Evolutionary conservation across 2,888 invertebrate species (phyloP).

Genomic region (Dynastes hyllus): DNA sequence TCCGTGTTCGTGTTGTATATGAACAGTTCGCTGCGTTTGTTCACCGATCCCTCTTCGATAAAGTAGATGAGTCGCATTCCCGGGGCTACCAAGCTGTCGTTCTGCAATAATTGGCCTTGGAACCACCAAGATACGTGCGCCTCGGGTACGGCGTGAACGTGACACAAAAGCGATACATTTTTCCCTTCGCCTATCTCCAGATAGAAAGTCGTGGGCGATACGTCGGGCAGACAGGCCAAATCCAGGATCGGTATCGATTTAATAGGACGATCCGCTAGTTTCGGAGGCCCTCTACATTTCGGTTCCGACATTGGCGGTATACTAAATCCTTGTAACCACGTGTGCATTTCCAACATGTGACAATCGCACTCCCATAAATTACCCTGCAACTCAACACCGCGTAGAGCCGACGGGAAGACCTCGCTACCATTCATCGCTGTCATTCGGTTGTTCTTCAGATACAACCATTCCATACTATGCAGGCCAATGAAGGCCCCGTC

Average conservation of each 20-base stretch:
- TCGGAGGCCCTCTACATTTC: conserved; percentile 81
- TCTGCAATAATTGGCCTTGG: conserved; percentile 85
- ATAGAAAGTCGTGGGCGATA: conserved; percentile 83
- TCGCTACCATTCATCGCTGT: conserved; percentile 81
- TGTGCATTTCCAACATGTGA: conserved; percentile 82
- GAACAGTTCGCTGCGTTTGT: conserved; percentile 85
- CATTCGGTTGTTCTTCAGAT: conserved; percentile 87
- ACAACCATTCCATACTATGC: conserved; percentile 87
- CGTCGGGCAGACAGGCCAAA: conserved; percentile 87
- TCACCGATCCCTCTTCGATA: conserved; percentile 81
- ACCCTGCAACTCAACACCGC: conserved; percentile 87
- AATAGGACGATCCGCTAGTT: conserved; percentile 80
- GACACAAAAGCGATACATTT: conserved; percentile 87
- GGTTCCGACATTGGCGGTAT: conserved; percentile 87
- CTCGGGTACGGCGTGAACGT: conserved; percentile 87
- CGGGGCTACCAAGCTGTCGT: conserved; percentile 80
- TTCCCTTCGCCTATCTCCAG: conserved; percentile 86
- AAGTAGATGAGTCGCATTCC: conserved; percentile 82
- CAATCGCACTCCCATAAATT: conserved; percentile 95
- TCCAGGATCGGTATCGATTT: conserved; percentile 80
- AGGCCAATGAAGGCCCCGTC: conserved; percentile 88
- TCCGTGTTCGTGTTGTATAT: conserved; percentile 85
- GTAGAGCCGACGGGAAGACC: conserved; percentile 84
- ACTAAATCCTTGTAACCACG: conserved; percentile 85
- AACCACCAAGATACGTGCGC: conserved; percentile 89